Conservation (phyloP, 2,888 invertebrate genomes). For the Caenorhabditis japonica region DNA sequence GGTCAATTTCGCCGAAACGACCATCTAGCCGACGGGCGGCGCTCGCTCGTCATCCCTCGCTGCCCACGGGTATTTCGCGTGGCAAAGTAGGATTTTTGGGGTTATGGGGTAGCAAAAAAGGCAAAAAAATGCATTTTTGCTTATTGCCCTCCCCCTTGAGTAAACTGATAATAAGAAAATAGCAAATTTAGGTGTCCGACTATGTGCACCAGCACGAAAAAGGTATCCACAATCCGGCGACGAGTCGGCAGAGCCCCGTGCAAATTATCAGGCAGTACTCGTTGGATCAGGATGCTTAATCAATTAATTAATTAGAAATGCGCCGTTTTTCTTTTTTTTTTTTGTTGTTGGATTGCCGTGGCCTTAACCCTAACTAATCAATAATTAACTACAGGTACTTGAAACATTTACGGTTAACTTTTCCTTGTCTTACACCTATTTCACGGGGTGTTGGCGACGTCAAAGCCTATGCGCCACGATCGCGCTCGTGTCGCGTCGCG, state of each 20-base stretch:
- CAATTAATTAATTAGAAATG: constrained; percentile 2
- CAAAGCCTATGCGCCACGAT: no score
- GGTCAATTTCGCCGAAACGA: constrained; percentile 65
- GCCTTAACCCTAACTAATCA: no score
- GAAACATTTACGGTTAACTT: no score
- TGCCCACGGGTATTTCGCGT: constrained; percentile 58
- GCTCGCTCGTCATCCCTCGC: constrained; percentile 56
- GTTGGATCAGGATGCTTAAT: constrained; percentile 37
- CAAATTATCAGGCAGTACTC: constrained; percentile 62
- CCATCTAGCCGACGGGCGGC: constrained; percentile 41
- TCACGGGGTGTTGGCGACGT: no score
- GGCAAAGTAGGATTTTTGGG: constrained; percentile 54
- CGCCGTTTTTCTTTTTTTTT: not conserved
- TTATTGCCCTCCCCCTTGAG: no score
- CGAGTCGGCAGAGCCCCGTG: constrained; percentile 51
- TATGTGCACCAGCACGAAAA: constrained; percentile 71
- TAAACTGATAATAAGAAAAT: not conserved
- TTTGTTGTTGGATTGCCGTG: no score
- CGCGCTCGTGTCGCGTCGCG: no score
- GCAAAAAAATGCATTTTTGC: no score
- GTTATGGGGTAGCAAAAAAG: no score
- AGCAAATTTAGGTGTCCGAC: constrained; percentile 60
- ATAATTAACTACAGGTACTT: no score
- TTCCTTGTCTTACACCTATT: no score
- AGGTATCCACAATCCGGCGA: constrained; percentile 71